phyloP scores from a whole-genome alignment of 1,140 invertebrate genomes.

The Caenorhabditis latens region DNA sequence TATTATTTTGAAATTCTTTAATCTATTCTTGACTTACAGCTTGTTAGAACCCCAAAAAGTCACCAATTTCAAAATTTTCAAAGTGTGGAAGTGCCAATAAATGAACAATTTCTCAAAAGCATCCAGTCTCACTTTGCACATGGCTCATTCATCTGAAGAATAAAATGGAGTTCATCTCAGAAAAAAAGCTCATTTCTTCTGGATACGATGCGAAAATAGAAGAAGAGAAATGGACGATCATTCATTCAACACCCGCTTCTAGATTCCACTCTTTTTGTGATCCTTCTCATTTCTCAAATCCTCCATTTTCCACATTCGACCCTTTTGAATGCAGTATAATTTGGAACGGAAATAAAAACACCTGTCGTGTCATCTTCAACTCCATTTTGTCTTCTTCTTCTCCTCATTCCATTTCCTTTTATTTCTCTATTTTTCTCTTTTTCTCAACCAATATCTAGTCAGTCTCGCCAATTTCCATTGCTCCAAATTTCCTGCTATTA shows the following conservation, averaged over 20 bases:
- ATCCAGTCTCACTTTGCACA: no score
- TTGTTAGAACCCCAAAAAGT: no score
- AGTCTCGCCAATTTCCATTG: constrained; percentile 49
- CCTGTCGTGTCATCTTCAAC: not conserved
- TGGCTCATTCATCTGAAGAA: not conserved
- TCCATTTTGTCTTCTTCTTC: not conserved
- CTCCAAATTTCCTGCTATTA: constrained; percentile 55
- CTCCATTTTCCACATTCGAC: not conserved
- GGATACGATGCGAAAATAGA: not conserved
- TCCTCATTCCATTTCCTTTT: not conserved
- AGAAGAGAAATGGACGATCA: no score
- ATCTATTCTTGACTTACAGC: no score
- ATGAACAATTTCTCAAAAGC: no score
- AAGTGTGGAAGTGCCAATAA: no score
- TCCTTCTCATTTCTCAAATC: constrained; percentile 1
- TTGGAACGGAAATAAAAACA: constrained; percentile 15
- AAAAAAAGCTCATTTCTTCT: not conserved
- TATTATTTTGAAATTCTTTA: no score
- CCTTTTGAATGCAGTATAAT: no score
- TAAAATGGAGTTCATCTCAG: not conserved
- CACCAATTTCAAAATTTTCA: no score
- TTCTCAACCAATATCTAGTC: constrained; percentile 17
- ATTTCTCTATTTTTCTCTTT: constrained; percentile 9
- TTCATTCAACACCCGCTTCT: not conserved
- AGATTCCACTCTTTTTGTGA: not conserved